A percentile compares a stretch with the other conserved stretches of the same genome.
phyloP scores from a whole-genome alignment of 2,797 vertebrate species.

The Liasis olivaceus region DNA sequence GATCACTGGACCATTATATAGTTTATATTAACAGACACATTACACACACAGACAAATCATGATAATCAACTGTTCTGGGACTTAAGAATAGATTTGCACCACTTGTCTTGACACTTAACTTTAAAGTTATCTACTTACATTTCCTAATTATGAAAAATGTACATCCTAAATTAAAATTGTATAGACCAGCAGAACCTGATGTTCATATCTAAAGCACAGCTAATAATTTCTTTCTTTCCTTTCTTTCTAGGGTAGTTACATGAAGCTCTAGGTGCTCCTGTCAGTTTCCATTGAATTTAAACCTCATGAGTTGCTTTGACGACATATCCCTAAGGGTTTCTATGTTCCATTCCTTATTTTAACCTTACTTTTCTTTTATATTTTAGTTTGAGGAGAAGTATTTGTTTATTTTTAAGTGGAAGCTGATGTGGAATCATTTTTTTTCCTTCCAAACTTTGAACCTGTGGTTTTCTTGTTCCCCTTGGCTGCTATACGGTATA shows the following conservation, averaged over 20 bases:
- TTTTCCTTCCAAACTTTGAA: neutral
- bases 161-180: neutral
- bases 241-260: slow-evolving; percentile 49
- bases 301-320: slow-evolving; percentile 66
- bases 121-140: neutral
- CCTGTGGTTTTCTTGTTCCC: neutral
- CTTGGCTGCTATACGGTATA: neutral
- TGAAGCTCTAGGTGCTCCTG: slow-evolving; percentile 40
- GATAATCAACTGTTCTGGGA: neutral
- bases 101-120: neutral
- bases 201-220: slow-evolving; percentile 54
- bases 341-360: slow-evolving; percentile 51
- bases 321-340: slow-evolving; percentile 56
- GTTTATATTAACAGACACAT: neutral
- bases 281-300: slow-evolving; percentile 69
- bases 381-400: slow-evolving; percentile 8
- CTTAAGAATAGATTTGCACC: neutral
- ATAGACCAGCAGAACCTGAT: neutral
- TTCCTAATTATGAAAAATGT: neutral
- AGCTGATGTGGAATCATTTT: neutral
- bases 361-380: slow-evolving; percentile 18
- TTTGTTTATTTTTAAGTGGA: slow-evolving; percentile 19
- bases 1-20: no score
- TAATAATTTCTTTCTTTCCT: slow-evolving; percentile 53
- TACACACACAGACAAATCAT: neutral